phyloP scores from a whole-genome alignment of 2,797 vertebrate species.

The Karalla daura region DNA sequence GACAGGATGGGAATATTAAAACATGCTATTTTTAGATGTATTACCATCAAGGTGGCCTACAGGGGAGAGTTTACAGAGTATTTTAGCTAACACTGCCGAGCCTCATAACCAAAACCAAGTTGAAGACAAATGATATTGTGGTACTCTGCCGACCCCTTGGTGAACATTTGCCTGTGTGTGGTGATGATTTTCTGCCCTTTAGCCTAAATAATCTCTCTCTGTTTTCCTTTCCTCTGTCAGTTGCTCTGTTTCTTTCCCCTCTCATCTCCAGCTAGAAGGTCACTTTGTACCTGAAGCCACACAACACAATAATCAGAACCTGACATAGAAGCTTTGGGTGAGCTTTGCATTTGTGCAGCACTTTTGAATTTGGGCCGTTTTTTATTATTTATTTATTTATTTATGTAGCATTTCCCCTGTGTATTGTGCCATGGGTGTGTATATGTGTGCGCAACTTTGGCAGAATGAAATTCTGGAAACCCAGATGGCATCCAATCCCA shows the following conservation, averaged over 20 bases:
- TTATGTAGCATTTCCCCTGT: background rate
- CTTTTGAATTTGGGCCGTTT: slow-evolving; percentile 11
- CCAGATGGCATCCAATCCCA: slow-evolving; percentile 39
- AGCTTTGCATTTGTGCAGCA: slow-evolving; percentile 3
- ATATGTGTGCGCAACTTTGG: background rate
- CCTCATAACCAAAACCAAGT: background rate
- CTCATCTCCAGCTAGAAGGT: slow-evolving; percentile 55
- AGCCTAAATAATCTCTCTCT: slow-evolving; percentile 28
- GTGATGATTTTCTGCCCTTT: slow-evolving; percentile 47
- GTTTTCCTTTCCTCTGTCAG: slow-evolving; percentile 9
- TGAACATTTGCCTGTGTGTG: slow-evolving; percentile 27
- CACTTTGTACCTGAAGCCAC: slow-evolving; percentile 63
- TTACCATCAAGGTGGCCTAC: background rate
- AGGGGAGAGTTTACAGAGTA: background rate
- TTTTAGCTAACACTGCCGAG: background rate
- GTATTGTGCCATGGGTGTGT: slow-evolving; percentile 5
- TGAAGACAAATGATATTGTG: background rate
- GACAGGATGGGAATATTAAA: background rate
- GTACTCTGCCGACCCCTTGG: background rate
- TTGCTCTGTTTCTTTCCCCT: slow-evolving; percentile 38
- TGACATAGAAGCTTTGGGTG: slow-evolving; percentile 40
- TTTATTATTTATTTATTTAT: too few species aligned
- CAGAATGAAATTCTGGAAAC: slow-evolving; percentile 33
- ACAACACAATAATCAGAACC: slow-evolving; percentile 53
- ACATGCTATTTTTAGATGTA: background rate